Base-by-base conservation (phyloP, 1,140 invertebrate species). In the Coboldia fuscipes region DNA sequence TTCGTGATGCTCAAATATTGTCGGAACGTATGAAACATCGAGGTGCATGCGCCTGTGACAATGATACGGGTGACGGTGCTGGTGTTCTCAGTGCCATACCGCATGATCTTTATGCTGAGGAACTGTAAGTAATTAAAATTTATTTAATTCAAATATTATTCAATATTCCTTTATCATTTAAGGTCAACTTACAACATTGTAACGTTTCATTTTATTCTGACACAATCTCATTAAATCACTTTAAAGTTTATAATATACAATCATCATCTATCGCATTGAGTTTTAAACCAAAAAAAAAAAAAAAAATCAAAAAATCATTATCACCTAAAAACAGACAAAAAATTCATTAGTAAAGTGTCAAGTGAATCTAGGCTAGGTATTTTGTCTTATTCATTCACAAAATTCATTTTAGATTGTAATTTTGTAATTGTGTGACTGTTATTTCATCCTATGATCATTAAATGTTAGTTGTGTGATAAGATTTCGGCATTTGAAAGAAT, bases 61-160 rank as follows among this genome's bases (percentile, higher is more conserved):
- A 97, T 60, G 89, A 97, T 54, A 94, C 92, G 13, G 94, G 94
- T 30, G 94, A 98, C 58, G 94, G 94, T 30, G 93, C 94, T 43
- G 94, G 94, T 36, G 81, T 97, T 17, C 65, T 97, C 40, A 82
- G 83, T 30, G 88, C 88, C 39, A 96, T 98, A 51, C 94, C 94
- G 15, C 89, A 99, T 58, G 68, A 77, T 41, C 79, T 92, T 49
- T 98, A 96, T 62, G 62, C 67, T 39, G 70, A 75, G 41, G 72
- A 82, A 55, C 62, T 93, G 44, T 55, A 70, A 70, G 80, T 80
- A 61, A 60, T 30, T 30, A 13, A 5, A 30, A 14, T 16, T 3
- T 16, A 15, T 15, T 8, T 15, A 30, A 17, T 14, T 16, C 16
- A 30, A 30, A 16, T 30, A 16, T 5, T 8, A 5, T 10, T 29